These are phyloP conservation scores for Pterocles orientalis DNA, from an alignment of 2,113 vertebrate species.

Conservation along the genomic window DNA sequence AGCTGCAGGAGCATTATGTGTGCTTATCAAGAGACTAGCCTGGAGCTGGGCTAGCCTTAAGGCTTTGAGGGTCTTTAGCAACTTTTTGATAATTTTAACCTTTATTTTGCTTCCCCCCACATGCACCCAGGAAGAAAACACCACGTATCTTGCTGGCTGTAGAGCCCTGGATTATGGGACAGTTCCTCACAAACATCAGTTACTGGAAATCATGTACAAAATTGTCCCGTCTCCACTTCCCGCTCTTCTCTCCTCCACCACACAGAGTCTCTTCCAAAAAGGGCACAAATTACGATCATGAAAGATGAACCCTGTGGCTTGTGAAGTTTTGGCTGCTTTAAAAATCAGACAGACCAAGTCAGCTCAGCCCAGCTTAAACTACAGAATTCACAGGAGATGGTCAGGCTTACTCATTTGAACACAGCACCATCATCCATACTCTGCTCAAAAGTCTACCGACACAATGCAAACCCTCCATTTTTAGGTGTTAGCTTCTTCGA, in stretches of 20 bases:
- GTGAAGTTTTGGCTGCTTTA: neutral
- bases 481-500: neutral
- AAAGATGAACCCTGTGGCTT: neutral
- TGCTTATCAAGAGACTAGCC: neutral
- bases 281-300: neutral
- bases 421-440: neutral
- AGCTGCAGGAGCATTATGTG: neutral
- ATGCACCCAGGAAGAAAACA: neutral
- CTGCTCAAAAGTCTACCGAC: neutral
- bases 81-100: neutral
- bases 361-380: neutral
- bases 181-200: neutral
- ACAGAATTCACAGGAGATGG: neutral
- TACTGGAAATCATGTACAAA: neutral
- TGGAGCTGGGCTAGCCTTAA: neutral
- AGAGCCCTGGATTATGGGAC: neutral
- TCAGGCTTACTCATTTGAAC: neutral
- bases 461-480: neutral
- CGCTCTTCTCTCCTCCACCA: neutral
- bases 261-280: neutral
- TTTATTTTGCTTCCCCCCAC: neutral
- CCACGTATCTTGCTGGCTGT: neutral
- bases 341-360: neutral
- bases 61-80: neutral
- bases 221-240: neutral